Evolutionary conservation across 2,888 invertebrate genomes (phyloP), one percentile per base, ranked within the genome.

Genomic region (Sphaeridia pumilis): DNA sequence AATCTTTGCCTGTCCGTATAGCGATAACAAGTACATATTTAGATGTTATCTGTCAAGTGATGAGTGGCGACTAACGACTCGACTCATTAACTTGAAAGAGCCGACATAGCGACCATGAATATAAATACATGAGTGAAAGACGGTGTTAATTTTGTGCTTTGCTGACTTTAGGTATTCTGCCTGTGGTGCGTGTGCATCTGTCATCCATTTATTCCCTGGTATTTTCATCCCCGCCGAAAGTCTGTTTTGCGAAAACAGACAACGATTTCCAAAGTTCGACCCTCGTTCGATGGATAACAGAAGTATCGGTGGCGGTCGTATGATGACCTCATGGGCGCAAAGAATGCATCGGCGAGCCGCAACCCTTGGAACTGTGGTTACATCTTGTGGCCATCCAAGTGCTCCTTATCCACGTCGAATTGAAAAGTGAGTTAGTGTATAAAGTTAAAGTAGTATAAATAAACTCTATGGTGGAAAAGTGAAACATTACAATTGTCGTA

Each of bases 311-410:
- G 63, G 63, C 52, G 60, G 63, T 61, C 63, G 60, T 51, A 62
- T 62, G 52, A 61, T 64, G 64, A 60, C 60, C 57, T 60, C 62
- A 48, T 61, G 61, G 62, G 61, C 64, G 51, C 61, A 62, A 52
- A 58, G 64, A 55, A 62, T 64, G 62, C 88, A 88, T 75, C 78
- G 87, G 70, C 81, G 88, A 73, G 89, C 88, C 68, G 87, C 87
- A 72, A 87, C 86, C 69, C 78, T 89, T 68, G 84, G 88, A 71
- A 87, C 84, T 74, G 88, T 87, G 69, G 88, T 89, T 67, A 87
- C 88, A 66, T 87, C 87, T 67, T 89, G 89, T 71, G 88, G 87
- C 59, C 88, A 88, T 73, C 85, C 87, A 25, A 81, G 82, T 60
- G 79, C 83, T 61, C 83, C 85, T 21, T 87, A 87, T 70, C 86